phyloP scores from a whole-genome alignment of 2,888 invertebrate species.

The Chrysotoxum bicinctum region DNA sequence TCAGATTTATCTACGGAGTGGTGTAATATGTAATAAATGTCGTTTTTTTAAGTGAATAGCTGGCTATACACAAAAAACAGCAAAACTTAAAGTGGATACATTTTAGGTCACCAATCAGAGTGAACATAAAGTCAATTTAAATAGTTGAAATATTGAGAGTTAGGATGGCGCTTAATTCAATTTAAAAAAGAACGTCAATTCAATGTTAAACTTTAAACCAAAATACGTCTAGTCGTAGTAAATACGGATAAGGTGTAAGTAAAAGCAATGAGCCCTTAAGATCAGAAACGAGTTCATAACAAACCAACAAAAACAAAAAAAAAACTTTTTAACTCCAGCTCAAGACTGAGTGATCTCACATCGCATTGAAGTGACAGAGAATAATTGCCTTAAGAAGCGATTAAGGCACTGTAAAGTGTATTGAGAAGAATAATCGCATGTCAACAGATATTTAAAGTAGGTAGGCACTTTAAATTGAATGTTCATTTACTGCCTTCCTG shows the following conservation, averaged over 20 bases:
- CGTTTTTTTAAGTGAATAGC: no score
- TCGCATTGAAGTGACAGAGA: constrained; percentile 62
- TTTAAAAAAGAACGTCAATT: no score
- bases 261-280: neutral
- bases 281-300: neutral
- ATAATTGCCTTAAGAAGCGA: constrained; percentile 56
- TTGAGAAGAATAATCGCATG: constrained; percentile 61
- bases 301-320: neutral
- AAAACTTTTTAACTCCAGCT: neutral
- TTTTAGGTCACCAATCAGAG: no score
- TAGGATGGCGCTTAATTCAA: no score
- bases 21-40: no score
- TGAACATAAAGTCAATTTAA: no score
- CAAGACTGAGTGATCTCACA: constrained; percentile 60
- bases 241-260: constrained; percentile 5
- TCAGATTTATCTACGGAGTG: no score
- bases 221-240: no score
- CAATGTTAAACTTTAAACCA: no score
- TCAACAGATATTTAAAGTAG: constrained; percentile 70
- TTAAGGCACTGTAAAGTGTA: constrained; percentile 24
- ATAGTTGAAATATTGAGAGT: no score
- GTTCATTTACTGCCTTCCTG: neutral
- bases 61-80: no score
- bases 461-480: constrained; percentile 35
- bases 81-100: no score